Evolutionary conservation across 2,797 vertebrate species (phyloP).

Genomic region (Myripristis jacobus): DNA sequence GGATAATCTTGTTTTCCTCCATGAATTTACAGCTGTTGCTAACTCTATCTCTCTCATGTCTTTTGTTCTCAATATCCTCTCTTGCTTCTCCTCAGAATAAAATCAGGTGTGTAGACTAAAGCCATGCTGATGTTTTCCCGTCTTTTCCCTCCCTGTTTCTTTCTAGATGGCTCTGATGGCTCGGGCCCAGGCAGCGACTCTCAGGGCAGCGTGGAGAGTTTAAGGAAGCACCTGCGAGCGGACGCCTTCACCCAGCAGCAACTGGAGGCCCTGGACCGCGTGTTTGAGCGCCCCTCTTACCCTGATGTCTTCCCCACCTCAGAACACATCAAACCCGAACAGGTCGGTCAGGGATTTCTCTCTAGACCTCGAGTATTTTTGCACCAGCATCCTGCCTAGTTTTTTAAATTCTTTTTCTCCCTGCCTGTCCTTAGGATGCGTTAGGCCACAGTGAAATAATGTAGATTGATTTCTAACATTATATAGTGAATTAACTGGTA

Average conservation of each 20-base stretch:
- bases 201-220: conserved; percentile 99
- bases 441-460: neutral
- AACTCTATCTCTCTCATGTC: conserved; percentile 41
- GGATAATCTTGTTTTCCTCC: conserved; percentile 53
- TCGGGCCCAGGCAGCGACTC: conserved; percentile 98
- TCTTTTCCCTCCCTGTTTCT: conserved; percentile 17
- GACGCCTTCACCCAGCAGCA: conserved; percentile 99
- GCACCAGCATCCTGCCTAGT: neutral
- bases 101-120: conserved; percentile 31
- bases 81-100: conserved; percentile 36
- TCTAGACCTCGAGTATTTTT: neutral
- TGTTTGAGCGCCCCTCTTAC: conserved; percentile 98
- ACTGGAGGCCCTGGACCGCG: conserved; percentile 98
- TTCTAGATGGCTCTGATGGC: conserved; percentile 95
- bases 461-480: conserved; percentile 17
- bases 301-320: conserved; percentile 98
- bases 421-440: neutral
- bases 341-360: conserved; percentile 83
- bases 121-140: conserved; percentile 23
- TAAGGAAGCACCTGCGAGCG: conserved; percentile 98
- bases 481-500: conserved; percentile 23
- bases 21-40: conserved; percentile 56
- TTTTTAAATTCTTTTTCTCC: neutral
- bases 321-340: conserved; percentile 99
- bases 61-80: conserved; percentile 26